A percentile compares a stretch with the other conserved stretches of the same genome.
phyloP scores from a whole-genome alignment of 92 coral and sea anemone species.

The Zoanthus solanderi region DNA sequence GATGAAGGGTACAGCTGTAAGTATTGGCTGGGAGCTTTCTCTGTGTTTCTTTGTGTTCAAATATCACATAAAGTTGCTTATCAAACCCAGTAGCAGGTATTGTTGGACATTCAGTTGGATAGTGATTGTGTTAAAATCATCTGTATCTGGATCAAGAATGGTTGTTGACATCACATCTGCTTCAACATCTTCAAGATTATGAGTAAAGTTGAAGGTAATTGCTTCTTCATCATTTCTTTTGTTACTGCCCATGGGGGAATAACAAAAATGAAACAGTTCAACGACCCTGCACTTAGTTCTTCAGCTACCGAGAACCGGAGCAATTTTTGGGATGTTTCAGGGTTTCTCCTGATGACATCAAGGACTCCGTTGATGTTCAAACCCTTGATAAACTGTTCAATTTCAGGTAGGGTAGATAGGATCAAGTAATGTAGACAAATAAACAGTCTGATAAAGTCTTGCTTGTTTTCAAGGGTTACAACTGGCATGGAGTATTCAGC shows the following conservation, averaged over 20 bases:
- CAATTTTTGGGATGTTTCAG: slow-evolving; percentile 61
- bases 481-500: slow-evolving; percentile 65
- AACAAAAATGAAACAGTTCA: slow-evolving; percentile 45
- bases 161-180: slow-evolving; percentile 53
- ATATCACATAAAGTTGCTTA: slow-evolving; percentile 44
- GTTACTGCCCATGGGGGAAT: slow-evolving; percentile 57
- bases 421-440: slow-evolving; percentile 65
- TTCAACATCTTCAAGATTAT: slow-evolving; percentile 74
- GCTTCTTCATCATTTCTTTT: slow-evolving; percentile 69
- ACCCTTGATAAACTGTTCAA: slow-evolving; percentile 67
- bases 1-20: slow-evolving; percentile 64
- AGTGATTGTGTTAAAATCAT: slow-evolving; percentile 39
- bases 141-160: slow-evolving; percentile 68
- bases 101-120: slow-evolving; percentile 61
- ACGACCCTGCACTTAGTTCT: slow-evolving; percentile 59
- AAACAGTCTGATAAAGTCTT: slow-evolving; percentile 58
- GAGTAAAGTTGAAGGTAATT: slow-evolving; percentile 75
- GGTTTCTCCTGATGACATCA: slow-evolving; percentile 57
- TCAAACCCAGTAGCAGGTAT: slow-evolving; percentile 67
- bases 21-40: slow-evolving; percentile 62
- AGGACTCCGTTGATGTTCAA: slow-evolving; percentile 63
- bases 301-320: slow-evolving; percentile 58
- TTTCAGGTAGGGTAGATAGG: slow-evolving; percentile 64
- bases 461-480: slow-evolving; percentile 62
- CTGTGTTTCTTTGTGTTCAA: slow-evolving; percentile 62